Evolutionary conservation across 1,140 invertebrate genomes (phyloP).

Genomic region (Bombus superbus): DNA sequence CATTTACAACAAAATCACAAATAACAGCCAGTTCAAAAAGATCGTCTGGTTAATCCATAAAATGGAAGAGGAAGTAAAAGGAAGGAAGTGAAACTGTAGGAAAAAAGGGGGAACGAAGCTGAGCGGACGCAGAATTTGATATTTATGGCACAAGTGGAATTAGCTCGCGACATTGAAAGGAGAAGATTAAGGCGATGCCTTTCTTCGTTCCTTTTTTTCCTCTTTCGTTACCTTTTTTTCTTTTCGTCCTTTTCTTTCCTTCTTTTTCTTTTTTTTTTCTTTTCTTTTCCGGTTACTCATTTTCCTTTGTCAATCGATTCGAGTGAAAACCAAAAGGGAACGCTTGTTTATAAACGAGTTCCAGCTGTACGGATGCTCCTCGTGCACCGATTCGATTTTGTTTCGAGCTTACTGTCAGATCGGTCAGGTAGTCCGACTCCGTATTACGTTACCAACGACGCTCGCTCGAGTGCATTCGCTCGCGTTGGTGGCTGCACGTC

Average conservation of each 20-base stretch:
- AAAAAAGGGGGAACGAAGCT: too few species aligned
- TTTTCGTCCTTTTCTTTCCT: not conserved
- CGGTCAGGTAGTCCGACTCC: conserved; percentile 71
- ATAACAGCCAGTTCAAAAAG: not conserved
- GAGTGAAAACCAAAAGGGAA: not conserved
- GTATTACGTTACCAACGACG: conserved; percentile 69
- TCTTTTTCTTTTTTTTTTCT: not conserved
- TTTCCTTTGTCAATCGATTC: not conserved
- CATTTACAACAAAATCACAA: too few species aligned
- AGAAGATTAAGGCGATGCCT: not conserved
- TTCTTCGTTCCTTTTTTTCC: not conserved
- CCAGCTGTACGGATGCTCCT: conserved; percentile 12
- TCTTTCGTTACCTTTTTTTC: not conserved
- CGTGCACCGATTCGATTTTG: conserved; percentile 66
- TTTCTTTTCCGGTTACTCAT: not conserved
- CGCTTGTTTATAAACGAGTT: not conserved
- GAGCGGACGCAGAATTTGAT: not conserved
- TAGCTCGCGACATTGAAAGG: not conserved
- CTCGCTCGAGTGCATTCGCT: conserved; percentile 63
- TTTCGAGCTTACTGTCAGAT: conserved; percentile 67
- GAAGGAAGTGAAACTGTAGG: too few species aligned
- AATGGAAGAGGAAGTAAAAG: not conserved
- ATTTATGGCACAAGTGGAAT: not conserved
- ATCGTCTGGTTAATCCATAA: conserved; percentile 5
- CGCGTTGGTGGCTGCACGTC: conserved; percentile 64